A percentile compares a stretch with the other conserved stretches of the same genome.
These are phyloP conservation scores for Muscina levida DNA, from an alignment of 2,888 invertebrate genomes.

Conservation along the genomic window DNA sequence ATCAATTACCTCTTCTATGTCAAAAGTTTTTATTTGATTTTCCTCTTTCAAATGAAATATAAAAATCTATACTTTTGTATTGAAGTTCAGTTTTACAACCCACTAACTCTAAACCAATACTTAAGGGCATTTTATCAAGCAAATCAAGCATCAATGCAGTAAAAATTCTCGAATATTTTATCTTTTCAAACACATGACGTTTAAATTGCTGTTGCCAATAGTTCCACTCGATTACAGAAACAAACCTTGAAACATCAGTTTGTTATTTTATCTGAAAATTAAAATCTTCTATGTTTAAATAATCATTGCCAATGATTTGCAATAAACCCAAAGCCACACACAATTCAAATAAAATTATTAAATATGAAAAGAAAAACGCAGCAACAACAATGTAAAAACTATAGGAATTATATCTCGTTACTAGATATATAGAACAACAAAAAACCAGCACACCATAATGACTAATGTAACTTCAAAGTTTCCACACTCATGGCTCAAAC, in stretches of 20 bases:
- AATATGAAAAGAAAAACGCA: conserved; percentile 18
- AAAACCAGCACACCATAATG: conserved; percentile 1
- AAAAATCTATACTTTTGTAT: too few species aligned
- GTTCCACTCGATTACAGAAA: not conserved
- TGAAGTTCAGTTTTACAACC: too few species aligned
- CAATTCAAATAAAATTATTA: not conserved
- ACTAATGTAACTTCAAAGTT: conserved; percentile 30
- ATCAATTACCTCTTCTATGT: too few species aligned
- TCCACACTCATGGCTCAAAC: conserved; percentile 24
- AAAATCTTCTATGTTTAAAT: conserved; percentile 6
- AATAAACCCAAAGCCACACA: not conserved
- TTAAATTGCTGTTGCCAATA: not conserved
- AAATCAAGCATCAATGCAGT: too few species aligned
- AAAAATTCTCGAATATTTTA: too few species aligned
- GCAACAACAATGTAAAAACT: not conserved
- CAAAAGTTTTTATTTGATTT: too few species aligned
- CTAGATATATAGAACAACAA: not conserved
- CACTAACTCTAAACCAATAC: too few species aligned
- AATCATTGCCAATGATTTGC: conserved; percentile 5
- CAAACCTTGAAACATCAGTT: conserved; percentile 28
- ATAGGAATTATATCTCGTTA: not conserved
- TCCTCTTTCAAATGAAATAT: too few species aligned
- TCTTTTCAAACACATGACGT: too few species aligned
- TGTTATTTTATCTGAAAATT: not conserved
- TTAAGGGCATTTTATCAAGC: conserved; percentile 8